Evolutionary conservation across 2,113 vertebrate genomes (phyloP), one percentile per base, ranked within the genome.

Genomic region (Mormoops blainvillei): DNA sequence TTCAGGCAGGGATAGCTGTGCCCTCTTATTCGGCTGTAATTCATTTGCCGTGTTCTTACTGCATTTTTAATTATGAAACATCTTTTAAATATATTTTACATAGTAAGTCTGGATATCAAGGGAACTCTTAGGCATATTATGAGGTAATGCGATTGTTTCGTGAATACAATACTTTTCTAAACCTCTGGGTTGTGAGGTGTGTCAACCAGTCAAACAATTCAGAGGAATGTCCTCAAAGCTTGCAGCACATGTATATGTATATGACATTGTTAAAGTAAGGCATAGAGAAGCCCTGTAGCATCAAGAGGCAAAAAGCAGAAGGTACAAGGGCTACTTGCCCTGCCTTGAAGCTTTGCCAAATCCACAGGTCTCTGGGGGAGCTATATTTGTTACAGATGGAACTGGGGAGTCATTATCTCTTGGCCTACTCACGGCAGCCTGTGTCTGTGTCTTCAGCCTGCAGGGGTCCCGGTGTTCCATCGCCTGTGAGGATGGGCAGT

Each of bases 381-480:
- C 14, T 31, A 0, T 36, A 33, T 83, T 24, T 87, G 52, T 63
- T 77, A 31, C n/a, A 5, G 14, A 1, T 5, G 19, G 36, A 48
- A 8, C 3, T 73, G 50, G 18, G 36, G 54, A 48, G 7, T 80
- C 74, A 0, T 24, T 41, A 20, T 61, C 19, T 6, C 61, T 48
- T 87, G 45, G 63, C 77, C 50, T 82, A 56, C 38, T 91, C 0
- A 77, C 94, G 70, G 7, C 43, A 28, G 5, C 61, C 26, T 77
- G 16, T 84, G 45, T 78, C 43, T 82, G 12, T 89, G 86, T 73
- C 58, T 74, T 48, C 76, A 95, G 99, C 97, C 99, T 99, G 95
- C 99, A 99, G 98, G 99, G 98, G 43, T 99, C 98, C 87, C 99
- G 97, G 95, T 99, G 99, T 96, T 98, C 99, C 89, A 68, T 99